Evolutionary conservation across 37 sponge, comb jelly and placozoan species (phyloP), one percentile per base, ranked within the genome.

Genomic region (Axinella damicornis): DNA sequence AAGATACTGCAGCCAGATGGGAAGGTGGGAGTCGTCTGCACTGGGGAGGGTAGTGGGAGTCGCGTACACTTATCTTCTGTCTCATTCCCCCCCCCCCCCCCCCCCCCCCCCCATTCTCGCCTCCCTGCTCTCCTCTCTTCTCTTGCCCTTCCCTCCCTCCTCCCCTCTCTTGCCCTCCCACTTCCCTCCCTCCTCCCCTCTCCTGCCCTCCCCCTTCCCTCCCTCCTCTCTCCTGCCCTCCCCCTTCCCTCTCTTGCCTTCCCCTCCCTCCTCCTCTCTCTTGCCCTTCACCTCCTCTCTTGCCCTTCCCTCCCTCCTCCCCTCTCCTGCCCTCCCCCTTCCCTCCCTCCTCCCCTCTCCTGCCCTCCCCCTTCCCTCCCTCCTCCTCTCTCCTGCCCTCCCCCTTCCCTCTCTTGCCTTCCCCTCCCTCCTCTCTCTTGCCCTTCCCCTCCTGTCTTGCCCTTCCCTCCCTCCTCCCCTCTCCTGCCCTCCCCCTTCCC

Each of bases 21-120:
- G n/a, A 55, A 69, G 34, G 14, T 69, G 81, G 81, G 68, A 68
- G 25, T 46, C 46, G 46, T 46, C 6, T 46, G 9, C 46, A 46
- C 46, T 46, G 46, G 6, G 9, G 46, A 46, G 4, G 46, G 4
- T 4, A 12, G 46, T 46, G 46, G 6, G 9, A n/a, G n/a, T n/a
- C n/a, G n/a, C n/a, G n/a, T n/a, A n/a, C 46, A 9, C 46, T 46
- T 46, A 12, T 9, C 4, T 9, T 46, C 46, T 46, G 4, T 9
- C 9, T 9, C 46, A 12, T 9, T 9, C 9, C 9, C 46, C 46
- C 9, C 46, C 46, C 46, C 9, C 46, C 46, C 9, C 46, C n/a
- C n/a, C n/a, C n/a, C n/a, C n/a, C n/a, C n/a, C n/a, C n/a, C n/a
- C n/a, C n/a, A n/a, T n/a, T n/a, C n/a, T n/a, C n/a, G n/a, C n/a